These are phyloP conservation scores for Pseudococcus jackbeardsleyi DNA, from an alignment of 2,888 invertebrate species.

Conservation along the genomic window DNA sequence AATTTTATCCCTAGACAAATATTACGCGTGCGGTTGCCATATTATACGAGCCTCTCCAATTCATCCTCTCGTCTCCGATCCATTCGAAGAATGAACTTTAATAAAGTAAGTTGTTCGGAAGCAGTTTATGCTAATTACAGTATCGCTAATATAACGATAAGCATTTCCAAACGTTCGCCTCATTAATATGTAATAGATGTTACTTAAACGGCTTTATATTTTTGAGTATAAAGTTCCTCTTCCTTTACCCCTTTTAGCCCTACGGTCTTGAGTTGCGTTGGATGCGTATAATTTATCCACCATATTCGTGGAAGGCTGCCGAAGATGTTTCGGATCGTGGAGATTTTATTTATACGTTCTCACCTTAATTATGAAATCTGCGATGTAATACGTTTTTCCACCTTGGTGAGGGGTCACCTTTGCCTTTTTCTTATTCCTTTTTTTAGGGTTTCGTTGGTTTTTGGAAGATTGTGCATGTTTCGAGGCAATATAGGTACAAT, in stretches of 20 bases:
- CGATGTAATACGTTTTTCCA: background rate
- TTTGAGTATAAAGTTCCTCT: background rate
- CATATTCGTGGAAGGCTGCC: background rate
- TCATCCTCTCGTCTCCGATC: background rate
- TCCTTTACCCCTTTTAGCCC: background rate
- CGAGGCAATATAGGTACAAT: background rate
- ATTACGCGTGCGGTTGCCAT: background rate
- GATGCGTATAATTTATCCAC: slow-evolving; percentile 2
- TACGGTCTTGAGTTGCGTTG: background rate
- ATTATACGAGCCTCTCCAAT: background rate
- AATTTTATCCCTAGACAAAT: too few relatives aligned
- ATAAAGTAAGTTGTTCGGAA: slow-evolving; percentile 51
- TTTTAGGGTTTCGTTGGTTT: background rate
- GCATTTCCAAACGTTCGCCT: slow-evolving; percentile 54
- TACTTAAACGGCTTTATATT: slow-evolving; percentile 61
- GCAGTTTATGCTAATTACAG: slow-evolving; percentile 61
- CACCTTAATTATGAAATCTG: slow-evolving; percentile 11
- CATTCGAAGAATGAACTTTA: slow-evolving; percentile 11
- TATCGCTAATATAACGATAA: slow-evolving; percentile 55
- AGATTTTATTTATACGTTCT: background rate
- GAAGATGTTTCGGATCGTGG: slow-evolving; percentile 40
- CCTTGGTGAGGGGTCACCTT: background rate
- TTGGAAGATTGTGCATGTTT: background rate
- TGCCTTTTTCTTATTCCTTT: background rate
- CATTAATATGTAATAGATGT: slow-evolving; percentile 63